Base-by-base conservation (phyloP, 2,888 invertebrate species). In the Tenthredo scrophulariae region DNA sequence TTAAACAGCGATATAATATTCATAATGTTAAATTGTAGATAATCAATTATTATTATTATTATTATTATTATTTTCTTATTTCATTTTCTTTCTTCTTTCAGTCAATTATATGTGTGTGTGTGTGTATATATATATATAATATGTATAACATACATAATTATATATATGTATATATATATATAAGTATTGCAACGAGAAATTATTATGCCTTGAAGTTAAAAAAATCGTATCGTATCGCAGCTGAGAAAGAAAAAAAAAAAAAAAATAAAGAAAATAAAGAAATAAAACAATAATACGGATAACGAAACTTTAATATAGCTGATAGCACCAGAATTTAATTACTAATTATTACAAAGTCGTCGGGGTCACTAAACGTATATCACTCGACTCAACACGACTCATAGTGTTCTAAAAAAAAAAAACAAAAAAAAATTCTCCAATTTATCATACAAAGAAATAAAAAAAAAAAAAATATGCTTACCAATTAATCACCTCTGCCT, bases 241-340 rank as follows among this genome's bases (percentile, higher is more conserved):
- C 37, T 37, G 6, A 37, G 6, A 37, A 37, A 37, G 7, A 7
- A 37, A 37, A 37, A 37, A 37, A 37, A 7, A 37, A 37, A 37
- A 37, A 0, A 2, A 26, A 70, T 37, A 18, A 37, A 75, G 50
- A 18, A 77, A 77, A 77, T 18, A 75, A 75, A 75, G 22, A 75
- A 75, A 50, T 26, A 74, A 33, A 77, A 18, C 5, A 7, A 50
- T 22, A 77, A 29, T 18, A 33, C 7, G 13, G 7, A 22, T 33
- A 77, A 54, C 15, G 29, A 77, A 54, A 75, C 54, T 15, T 77
- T 18, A 46, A 10, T 26, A 54, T 77, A n/a, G n/a, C n/a, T n/a
- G n/a, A n/a, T n/a, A 77, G 77, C 77, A 77, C 77, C 77, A 77
- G 29, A 77, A 77, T 54, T 33, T 26, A 74, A 54, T 77, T 29